A percentile compares a stretch with the other conserved stretches of the same genome.
These are phyloP conservation scores for Varecia variegata DNA, from an alignment of 2,797 vertebrate genomes.

Conservation along the genomic window DNA sequence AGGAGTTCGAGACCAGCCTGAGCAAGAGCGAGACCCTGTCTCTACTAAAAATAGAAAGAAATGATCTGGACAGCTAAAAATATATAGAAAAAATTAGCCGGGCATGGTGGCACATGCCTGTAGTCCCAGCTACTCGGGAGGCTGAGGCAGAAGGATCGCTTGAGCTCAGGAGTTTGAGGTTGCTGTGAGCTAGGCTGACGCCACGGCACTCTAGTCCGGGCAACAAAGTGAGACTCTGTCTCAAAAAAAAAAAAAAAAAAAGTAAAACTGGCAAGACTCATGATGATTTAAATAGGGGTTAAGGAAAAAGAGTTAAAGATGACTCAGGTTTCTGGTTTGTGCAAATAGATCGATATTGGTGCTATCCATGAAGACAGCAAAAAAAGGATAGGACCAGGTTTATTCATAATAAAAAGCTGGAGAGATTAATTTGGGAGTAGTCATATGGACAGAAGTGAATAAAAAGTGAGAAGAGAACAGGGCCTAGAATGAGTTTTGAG, in stretches of 20 bases:
- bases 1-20: no score
- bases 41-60: no score
- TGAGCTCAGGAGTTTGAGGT: no score
- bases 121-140: no score
- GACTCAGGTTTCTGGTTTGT: background rate
- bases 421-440: background rate
- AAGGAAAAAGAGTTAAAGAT: constrained; percentile 8
- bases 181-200: no score
- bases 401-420: background rate
- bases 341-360: background rate
- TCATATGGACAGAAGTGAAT: background rate
- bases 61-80: no score
- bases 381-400: background rate
- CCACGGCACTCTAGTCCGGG: no score
- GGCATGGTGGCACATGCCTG: no score
- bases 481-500: background rate
- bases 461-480: background rate
- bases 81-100: no score
- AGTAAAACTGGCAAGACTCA: constrained; percentile 8
- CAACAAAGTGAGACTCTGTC: no score
- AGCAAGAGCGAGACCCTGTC: no score
- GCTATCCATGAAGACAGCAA: background rate
- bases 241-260: constrained; percentile 44
- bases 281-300: background rate
- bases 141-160: no score